Evolutionary conservation across 1,140 invertebrate species (phyloP).

Genomic region (Mya arenaria): DNA sequence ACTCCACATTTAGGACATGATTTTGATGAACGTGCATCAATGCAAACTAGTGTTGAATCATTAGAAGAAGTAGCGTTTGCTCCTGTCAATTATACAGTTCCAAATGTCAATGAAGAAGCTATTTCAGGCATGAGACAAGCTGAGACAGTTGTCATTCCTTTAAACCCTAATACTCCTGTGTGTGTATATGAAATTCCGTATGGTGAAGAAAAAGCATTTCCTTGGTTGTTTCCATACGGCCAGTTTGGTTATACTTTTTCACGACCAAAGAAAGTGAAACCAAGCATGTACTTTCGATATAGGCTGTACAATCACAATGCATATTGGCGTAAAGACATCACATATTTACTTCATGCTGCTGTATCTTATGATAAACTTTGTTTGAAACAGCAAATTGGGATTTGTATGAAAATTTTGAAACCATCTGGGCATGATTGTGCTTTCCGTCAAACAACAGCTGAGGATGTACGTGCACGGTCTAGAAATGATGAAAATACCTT

Average conservation of each 20-base stretch:
- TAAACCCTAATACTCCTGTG: not conserved
- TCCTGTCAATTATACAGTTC: not conserved
- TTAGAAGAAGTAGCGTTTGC: not conserved
- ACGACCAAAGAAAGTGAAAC: not conserved
- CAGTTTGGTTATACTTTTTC: constrained; percentile 6
- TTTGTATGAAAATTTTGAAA: constrained; percentile 34
- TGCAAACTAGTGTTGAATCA: not conserved
- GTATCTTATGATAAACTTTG: constrained; percentile 30
- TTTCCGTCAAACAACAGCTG: not conserved
- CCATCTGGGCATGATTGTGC: not conserved
- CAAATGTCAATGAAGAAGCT: constrained; percentile 6
- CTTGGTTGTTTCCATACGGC: constrained; percentile 8
- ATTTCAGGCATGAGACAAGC: not conserved
- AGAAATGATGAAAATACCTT: not conserved
- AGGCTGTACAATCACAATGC: constrained; percentile 12
- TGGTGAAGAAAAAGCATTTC: constrained; percentile 30
- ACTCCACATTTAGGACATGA: not conserved
- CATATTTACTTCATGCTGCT: constrained; percentile 27
- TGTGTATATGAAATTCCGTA: constrained; percentile 25
- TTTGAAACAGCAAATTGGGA: constrained; percentile 3
- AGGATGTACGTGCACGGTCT: not conserved
- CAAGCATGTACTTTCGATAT: not conserved
- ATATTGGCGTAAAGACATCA: constrained; percentile 13
- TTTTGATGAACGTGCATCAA: not conserved
- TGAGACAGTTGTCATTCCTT: not conserved